Conservation (phyloP, 2,888 invertebrate species). For the Tortrix viridana region DNA sequence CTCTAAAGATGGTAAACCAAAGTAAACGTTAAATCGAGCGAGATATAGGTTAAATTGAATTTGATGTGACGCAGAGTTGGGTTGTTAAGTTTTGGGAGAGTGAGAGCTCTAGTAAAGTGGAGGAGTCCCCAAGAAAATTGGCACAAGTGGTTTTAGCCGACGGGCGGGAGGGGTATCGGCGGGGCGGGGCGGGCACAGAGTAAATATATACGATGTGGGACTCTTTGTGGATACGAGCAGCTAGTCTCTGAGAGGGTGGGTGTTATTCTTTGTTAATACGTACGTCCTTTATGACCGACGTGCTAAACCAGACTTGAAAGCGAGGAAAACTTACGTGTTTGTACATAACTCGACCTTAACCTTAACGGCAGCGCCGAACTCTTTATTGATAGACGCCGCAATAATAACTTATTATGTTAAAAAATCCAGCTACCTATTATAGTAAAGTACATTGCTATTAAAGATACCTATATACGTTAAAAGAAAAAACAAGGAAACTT, state of each 20-base stretch:
- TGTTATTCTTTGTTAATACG: too few species aligned
- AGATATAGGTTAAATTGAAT: slow-evolving; percentile 55
- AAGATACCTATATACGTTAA: too few species aligned
- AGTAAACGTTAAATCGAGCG: slow-evolving; percentile 52
- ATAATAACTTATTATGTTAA: too few species aligned
- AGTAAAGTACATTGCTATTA: too few species aligned
- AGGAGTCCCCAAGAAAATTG: slow-evolving; percentile 82
- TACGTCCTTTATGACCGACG: too few species aligned
- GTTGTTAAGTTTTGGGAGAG: slow-evolving; percentile 56
- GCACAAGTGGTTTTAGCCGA: slow-evolving; percentile 83
- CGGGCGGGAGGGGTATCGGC: slow-evolving; percentile 59
- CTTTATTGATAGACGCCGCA: too few species aligned
- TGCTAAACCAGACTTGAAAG: too few species aligned
- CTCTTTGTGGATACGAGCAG: slow-evolving; percentile 14
- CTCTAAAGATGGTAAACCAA: slow-evolving; percentile 44
- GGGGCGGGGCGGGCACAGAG: slow-evolving; percentile 56
- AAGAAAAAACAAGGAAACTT: too few species aligned
- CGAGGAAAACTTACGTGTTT: too few species aligned
- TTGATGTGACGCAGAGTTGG: slow-evolving; percentile 54
- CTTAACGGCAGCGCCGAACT: too few species aligned
- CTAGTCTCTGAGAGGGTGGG: slow-evolving; percentile 5
- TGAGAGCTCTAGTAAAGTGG: slow-evolving; percentile 80
- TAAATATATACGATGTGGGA: slow-evolving; percentile 33
- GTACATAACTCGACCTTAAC: too few species aligned
- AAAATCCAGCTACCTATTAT: too few species aligned